Evolutionary conservation across 1,140 invertebrate genomes (phyloP), one percentile per base, ranked within the genome.

Genomic region (Eriosoma lanigerum): DNA sequence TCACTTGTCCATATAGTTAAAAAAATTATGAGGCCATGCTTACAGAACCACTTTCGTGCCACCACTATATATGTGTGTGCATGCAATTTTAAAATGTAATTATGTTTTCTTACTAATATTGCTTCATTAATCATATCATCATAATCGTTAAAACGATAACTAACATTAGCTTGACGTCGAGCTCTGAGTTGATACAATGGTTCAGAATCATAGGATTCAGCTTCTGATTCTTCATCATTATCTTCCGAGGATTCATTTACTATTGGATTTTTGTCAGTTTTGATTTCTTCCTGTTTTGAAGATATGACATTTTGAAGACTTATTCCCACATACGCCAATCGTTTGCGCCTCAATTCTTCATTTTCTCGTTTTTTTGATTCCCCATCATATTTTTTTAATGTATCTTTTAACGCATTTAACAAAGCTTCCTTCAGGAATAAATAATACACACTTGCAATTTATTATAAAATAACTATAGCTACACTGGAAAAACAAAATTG

Each of bases 71-170:
- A n/a, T n/a, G n/a, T n/a, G n/a, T n/a, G n/a, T n/a, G n/a, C n/a
- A n/a, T n/a, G n/a, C n/a, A n/a, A 52, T 3, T 29, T 32, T 10
- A 13, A 56, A 24, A 24, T 38, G 17, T 48, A 81, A n/a, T 26
- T n/a, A 68, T 85, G 86, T 91, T 91, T 86, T 26, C 24, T 78
- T 78, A 78, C 75, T 29, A 58, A 78, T 26, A 97, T 93, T 17
- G 96, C 96, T 66, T 93, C 94, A 84, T 95, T 94, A 64, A 98
- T 98, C 83, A 98, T 90, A 21, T 96, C 93, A 86, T 98, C 96
- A 86, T 94, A 98, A 85, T 97, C 95, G 84, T 95, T 94, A 82
- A 96, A 93, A 73, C 90, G 89, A 83, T 96, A 95, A 83, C 91
- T 96, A 62, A 94, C 91, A 26, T 92, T 91, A 66, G 90, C 88